Base-by-base conservation (phyloP, 2,113 vertebrate genomes). In the Chamaea fasciata region DNA sequence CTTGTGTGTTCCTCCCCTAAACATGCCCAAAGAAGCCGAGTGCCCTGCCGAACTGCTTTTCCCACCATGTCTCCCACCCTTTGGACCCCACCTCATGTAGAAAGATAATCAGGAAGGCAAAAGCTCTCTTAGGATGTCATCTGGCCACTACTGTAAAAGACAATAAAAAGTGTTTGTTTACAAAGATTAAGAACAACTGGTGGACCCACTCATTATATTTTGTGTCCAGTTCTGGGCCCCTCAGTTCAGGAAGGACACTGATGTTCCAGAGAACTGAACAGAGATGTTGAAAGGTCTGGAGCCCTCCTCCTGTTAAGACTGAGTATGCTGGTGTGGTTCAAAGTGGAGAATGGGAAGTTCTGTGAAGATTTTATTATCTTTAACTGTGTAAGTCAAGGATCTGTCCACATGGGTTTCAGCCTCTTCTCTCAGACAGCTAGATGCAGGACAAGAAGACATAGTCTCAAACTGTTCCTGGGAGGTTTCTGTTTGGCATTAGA, bases 341-440 rank as follows among this genome's bases (percentile, higher is more conserved):
- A 2, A 5, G 7, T 13, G 6, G 15, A 65, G 9, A 50, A 67
- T 19, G 3, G 6, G 15, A 44, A 12, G 27, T 10, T 89, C 19
- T 50, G 15, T 12, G 10, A 10, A 13, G 27, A 59, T 42, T 42
- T 74, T 39, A 11, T 20, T 26, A 7, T 64, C 21, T 56, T 1
- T 37, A 21, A 9, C 37, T 44, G 7, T 8, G 6, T 37, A 33
- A 33, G 15, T 7, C 4, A 6, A 50, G 6, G 22, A 28, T 44
- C 8, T 65, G 2, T 42, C 12, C 19, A 33, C 6, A 7, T 37
- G 12, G 5, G 2, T 4, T 27, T 57, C 1, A 0, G 22, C 15
- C 37, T 73, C 27, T 44, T 65, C 37, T 42, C 22, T 12, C 8
- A 39, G 18, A 33, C 10, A 65, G 0, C 22, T 21, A 44, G 19